Base-by-base conservation (phyloP, 2,888 invertebrate species). In the Tetrapedia diversipes region DNA sequence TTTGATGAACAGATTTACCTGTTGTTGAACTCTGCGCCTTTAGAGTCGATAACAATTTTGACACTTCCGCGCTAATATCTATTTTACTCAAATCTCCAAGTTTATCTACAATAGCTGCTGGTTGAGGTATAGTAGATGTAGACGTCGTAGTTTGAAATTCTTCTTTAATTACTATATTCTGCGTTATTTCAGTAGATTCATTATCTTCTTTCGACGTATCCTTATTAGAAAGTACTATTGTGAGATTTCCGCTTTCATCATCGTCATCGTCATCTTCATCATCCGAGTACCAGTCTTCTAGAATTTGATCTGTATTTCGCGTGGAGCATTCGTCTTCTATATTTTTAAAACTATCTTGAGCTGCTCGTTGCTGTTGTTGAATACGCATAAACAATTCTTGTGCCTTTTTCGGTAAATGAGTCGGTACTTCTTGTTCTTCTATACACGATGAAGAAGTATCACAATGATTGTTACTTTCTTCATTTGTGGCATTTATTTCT, bases 241-340 rank as follows among this genome's bases (percentile, higher is more conserved):
- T 90, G 37, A 92, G 80, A 80, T 90, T 89, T 71, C 90, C 86
- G 24, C 81, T 80, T 61, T 89, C 93, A 64, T 92, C 89, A 4
- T 90, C 89, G 29, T 90, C 89, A 24, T 93, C 93, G 74, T 95
- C 96, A 86, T 96, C 96, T 85, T 96, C 96, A 80, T 96, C 96
- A 89, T 96, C 96, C 1, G 96, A 96, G 89, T 96, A 97, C 95
- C 96, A 96, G 91, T 95, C 95, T 69, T 92, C 92, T 51, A 91
- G 90, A 68, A 90, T 87, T 63, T 86, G 87, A 22, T 85, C 86
- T 0, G 89, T 85, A 37, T 90, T 90, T 34, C 87, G 88, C 24
- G 86, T 65, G 3, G 79, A 64, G 19, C 87, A 77, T 51, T 91
- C 90, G 3, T 90, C 89, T 68, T 92, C 91, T 63, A 92, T 87